phyloP scores from a whole-genome alignment of 1,140 invertebrate species.

The Drosophila watanabei region DNA sequence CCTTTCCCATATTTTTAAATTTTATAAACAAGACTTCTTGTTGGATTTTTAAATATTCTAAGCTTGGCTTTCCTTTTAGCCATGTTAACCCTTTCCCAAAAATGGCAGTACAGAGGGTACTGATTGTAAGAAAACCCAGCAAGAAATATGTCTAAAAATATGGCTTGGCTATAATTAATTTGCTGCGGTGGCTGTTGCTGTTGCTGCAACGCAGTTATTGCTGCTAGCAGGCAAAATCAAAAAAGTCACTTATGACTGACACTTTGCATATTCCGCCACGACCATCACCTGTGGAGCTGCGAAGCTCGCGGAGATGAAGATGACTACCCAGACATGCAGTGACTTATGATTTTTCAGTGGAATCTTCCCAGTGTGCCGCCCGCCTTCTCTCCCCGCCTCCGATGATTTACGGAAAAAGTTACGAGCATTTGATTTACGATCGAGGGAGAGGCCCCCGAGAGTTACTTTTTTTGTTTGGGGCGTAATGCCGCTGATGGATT shows the following conservation, averaged over 20 bases:
- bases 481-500: slow-evolving; percentile 72
- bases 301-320: slow-evolving; percentile 56
- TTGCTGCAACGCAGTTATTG: slow-evolving; percentile 49
- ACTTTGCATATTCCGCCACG: slow-evolving; percentile 68
- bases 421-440: slow-evolving; percentile 82
- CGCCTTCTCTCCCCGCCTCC: slow-evolving; percentile 13
- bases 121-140: slow-evolving; percentile 5
- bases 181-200: slow-evolving; percentile 60
- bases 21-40: too few species aligned
- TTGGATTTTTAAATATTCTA: not conserved
- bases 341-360: slow-evolving; percentile 78
- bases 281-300: slow-evolving; percentile 11
- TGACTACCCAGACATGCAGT: slow-evolving; percentile 79
- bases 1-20: not conserved
- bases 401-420: slow-evolving; percentile 76
- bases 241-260: slow-evolving; percentile 83
- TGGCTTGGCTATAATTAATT: slow-evolving; percentile 81
- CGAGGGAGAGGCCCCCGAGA: slow-evolving; percentile 39
- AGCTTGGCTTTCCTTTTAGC: not conserved
- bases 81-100: not conserved
- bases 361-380: slow-evolving; percentile 26
- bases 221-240: slow-evolving; percentile 76
- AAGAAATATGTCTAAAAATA: slow-evolving; percentile 61
- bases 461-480: slow-evolving; percentile 35
- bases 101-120: slow-evolving; percentile 5